Conservation (phyloP, 2,888 invertebrate genomes). For the Myopa testacea region DNA sequence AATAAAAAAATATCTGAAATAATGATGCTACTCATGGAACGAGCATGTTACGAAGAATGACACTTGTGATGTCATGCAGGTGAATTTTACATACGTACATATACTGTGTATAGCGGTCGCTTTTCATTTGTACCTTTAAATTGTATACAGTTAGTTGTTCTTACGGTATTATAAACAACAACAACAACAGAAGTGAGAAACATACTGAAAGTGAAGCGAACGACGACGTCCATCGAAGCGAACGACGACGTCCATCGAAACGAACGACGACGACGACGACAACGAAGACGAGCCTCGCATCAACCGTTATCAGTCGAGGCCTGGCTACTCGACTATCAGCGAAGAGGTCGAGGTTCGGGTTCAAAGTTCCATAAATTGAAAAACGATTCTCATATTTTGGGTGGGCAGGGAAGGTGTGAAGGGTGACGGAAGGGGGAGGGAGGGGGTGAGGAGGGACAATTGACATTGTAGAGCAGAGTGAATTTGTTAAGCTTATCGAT, state of each 20-base stretch:
- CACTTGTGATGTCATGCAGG: no score
- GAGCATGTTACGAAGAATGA: neutral
- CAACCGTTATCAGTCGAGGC: neutral
- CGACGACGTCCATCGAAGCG: no score
- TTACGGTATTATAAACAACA: no score
- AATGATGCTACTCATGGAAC: neutral
- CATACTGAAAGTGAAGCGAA: no score
- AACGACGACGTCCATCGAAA: no score
- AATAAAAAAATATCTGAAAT: neutral
- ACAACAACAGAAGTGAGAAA: no score
- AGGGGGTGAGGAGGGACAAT: neutral
- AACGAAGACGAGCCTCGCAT: neutral
- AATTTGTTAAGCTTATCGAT: neutral
- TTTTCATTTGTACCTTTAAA: no score
- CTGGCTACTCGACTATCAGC: neutral
- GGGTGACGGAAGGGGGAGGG: neutral
- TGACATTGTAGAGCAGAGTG: neutral
- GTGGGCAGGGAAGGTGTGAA: neutral
- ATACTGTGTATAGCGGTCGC: no score
- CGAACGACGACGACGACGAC: neutral
- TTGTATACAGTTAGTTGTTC: no score
- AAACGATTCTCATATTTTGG: neutral
- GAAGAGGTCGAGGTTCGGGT: conserved; percentile 9
- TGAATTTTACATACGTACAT: no score
- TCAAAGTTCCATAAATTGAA: conserved; percentile 17